phyloP scores from a whole-genome alignment of 2,113 vertebrate species.

The Heptranchias perlo region DNA sequence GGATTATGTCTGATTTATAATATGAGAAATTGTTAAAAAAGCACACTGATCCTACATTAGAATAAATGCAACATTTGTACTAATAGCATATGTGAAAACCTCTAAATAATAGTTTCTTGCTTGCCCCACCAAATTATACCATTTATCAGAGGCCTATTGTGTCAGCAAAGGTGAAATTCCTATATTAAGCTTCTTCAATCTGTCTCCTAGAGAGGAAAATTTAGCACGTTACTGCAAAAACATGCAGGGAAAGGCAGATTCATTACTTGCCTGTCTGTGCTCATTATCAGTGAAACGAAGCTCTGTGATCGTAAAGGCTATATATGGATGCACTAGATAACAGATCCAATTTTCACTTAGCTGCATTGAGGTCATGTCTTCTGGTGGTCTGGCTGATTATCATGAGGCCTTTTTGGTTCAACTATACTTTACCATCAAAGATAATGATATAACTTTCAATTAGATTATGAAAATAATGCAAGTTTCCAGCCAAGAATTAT shows the following conservation, averaged over 20 bases:
- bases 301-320: neutral
- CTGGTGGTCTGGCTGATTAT: neutral
- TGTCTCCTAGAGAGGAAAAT: neutral
- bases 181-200: neutral
- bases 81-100: neutral
- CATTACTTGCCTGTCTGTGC: neutral
- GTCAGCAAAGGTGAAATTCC: neutral
- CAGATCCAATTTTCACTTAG: neutral
- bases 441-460: constrained; percentile 2
- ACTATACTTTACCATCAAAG: neutral
- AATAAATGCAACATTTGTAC: neutral
- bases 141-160: neutral
- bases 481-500: neutral
- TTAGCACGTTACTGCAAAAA: neutral
- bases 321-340: neutral
- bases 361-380: neutral
- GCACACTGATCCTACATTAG: neutral
- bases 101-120: neutral
- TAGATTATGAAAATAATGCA: neutral
- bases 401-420: neutral
- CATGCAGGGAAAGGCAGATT: neutral
- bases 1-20: neutral
- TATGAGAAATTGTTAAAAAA: constrained; percentile 10
- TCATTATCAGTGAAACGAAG: neutral
- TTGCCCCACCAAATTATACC: neutral